A percentile compares a stretch with the other conserved stretches of the same genome.
Conservation (phyloP, 2,797 vertebrate species). For the Macropus fuliginosus region DNA sequence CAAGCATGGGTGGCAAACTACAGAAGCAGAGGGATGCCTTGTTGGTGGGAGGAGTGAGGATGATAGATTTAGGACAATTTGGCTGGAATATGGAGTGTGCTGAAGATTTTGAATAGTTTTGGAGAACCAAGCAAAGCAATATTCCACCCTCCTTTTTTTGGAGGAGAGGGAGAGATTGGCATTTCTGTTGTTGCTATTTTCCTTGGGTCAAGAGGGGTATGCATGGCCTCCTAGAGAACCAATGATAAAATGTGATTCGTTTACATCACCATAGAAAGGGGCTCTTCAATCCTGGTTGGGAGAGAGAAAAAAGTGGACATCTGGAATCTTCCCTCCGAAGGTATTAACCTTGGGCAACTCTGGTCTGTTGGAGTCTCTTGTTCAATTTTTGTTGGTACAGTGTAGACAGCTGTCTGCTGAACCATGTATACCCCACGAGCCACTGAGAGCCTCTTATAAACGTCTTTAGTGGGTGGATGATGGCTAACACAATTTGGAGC, state of each 20-base stretch:
- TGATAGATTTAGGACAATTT: background rate
- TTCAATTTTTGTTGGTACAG: fast-evolving
- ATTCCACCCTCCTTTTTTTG: background rate
- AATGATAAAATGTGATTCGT: background rate
- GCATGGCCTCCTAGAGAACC: background rate
- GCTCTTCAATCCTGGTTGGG: background rate
- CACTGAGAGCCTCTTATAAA: background rate
- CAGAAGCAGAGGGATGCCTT: background rate
- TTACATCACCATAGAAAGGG: background rate
- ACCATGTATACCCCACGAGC: fast-evolving
- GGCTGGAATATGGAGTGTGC: background rate
- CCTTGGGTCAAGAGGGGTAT: background rate
- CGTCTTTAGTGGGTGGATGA: background rate
- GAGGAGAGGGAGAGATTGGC: background rate
- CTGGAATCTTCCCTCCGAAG: background rate
- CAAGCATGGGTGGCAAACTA: background rate
- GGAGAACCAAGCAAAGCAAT: background rate
- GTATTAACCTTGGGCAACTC: background rate
- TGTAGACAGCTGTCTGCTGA: background rate
- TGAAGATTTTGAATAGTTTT: background rate
- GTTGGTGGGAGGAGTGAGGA: background rate
- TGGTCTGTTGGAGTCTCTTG: fast-evolving
- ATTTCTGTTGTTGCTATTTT: background rate
- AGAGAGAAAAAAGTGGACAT: too few species aligned
- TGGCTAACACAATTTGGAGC: background rate